Evolutionary conservation across 2,113 vertebrate species (phyloP), one percentile per base, ranked within the genome.

Genomic region (Leucopsar rothschildi): DNA sequence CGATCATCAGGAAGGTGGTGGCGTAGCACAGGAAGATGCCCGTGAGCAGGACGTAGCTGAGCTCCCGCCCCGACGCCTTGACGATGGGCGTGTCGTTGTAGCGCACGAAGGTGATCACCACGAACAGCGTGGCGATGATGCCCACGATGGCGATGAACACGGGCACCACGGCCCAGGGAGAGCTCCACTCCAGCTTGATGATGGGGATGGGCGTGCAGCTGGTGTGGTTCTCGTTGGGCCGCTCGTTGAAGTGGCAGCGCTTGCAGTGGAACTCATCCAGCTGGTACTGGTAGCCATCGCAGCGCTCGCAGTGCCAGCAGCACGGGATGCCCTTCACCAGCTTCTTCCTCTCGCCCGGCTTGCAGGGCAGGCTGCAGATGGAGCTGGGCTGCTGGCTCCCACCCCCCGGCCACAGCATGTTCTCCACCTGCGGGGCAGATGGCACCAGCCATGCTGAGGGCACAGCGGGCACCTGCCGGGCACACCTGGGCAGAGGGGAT

Each of bases 21-120:
- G 99, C 98, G 0, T 99, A 99, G 95, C 99, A 99, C 82, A 99
- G 98, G 93, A 99, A 99, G 96, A 99, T 99, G 61, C 99, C 99
- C 0, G 99, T 99, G 96, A 99, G 98, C 91, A 99, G 97, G 82
- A 99, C 99, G 0, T 99, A 99, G 97, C 99, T 99, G 94, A 99
- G 98, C 97, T 99, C 99, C 42, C 99, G 98, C 91, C 99, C 99
- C 0, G 99, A 99, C 1, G 99, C 99, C 97, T 99, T 99, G 65
- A 99, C 99, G 12, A 99, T 99, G 81, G 99, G 99, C 0, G 99
- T 99, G 92, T 99, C 99, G 0, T 99, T 99, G 97, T 99, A 99
- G 95, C 99, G 99, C 91, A 99, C 96, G 2, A 99, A 99, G 35
- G 99, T 99, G 92, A 97, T 92, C 52, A 99, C 98, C 94, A 99